Evolutionary conservation across 2,113 vertebrate genomes (phyloP).

Genomic region (Oncorhynchus keta): DNA sequence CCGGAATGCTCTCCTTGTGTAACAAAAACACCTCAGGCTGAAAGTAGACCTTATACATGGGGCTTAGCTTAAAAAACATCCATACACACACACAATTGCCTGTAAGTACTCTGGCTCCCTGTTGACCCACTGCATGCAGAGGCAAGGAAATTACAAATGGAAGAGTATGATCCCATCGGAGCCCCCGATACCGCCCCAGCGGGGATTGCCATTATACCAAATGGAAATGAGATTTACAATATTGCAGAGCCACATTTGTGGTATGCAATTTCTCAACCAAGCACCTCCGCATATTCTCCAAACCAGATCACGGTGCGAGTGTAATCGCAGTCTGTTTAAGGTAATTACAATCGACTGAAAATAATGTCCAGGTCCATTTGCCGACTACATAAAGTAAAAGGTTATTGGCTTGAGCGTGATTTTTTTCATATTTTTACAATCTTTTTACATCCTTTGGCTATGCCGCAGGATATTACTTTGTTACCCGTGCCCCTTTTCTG

Average conservation of each 20-base stretch:
- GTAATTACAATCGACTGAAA: slow-evolving; percentile 14
- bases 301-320: neutral
- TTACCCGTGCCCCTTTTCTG: too few species aligned
- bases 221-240: slow-evolving; percentile 19
- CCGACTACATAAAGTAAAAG: neutral
- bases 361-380: neutral
- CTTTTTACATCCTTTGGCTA: too few species aligned
- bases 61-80: neutral
- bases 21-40: neutral
- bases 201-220: slow-evolving; percentile 17
- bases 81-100: neutral
- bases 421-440: neutral
- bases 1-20: neutral
- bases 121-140: slow-evolving; percentile 6
- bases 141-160: neutral
- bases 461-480: too few species aligned
- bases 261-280: neutral
- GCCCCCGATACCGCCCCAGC: neutral
- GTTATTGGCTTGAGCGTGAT: neutral
- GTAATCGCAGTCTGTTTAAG: slow-evolving; percentile 4
- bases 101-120: neutral
- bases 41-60: neutral
- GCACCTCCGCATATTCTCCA: neutral
- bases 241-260: neutral
- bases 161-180: neutral